phyloP scores from a whole-genome alignment of 2,113 vertebrate species.

The Sciurus niger region DNA sequence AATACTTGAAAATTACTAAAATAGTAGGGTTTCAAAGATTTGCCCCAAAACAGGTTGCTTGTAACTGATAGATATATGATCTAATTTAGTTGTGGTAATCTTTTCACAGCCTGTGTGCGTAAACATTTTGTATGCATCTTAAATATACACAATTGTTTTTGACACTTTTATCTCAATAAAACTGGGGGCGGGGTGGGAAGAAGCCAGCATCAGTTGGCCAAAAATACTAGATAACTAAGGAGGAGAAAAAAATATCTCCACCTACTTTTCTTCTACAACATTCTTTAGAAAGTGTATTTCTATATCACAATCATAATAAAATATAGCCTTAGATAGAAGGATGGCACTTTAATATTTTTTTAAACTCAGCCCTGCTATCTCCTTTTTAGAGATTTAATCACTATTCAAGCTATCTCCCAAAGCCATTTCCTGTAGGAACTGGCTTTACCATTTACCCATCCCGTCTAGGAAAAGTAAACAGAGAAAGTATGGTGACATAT shows the following conservation, averaged over 20 bases:
- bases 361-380: neutral
- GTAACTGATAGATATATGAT: neutral
- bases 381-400: neutral
- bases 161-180: neutral
- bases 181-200: no score
- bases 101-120: neutral
- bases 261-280: neutral
- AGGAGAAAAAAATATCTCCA: neutral
- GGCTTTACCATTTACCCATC: neutral
- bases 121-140: neutral
- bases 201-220: neutral
- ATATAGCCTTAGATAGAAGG: neutral
- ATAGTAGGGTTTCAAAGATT: neutral
- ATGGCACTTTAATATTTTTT: no score
- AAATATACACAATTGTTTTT: neutral
- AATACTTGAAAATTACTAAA: neutral
- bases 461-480: neutral
- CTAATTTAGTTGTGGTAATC: no score
- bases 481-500: neutral
- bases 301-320: neutral
- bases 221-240: neutral
- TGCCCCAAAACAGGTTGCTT: no score
- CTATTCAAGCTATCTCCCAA: neutral
- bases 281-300: neutral
- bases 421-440: neutral